phyloP scores from a whole-genome alignment of 2,113 vertebrate genomes.

The Python bivittatus region DNA sequence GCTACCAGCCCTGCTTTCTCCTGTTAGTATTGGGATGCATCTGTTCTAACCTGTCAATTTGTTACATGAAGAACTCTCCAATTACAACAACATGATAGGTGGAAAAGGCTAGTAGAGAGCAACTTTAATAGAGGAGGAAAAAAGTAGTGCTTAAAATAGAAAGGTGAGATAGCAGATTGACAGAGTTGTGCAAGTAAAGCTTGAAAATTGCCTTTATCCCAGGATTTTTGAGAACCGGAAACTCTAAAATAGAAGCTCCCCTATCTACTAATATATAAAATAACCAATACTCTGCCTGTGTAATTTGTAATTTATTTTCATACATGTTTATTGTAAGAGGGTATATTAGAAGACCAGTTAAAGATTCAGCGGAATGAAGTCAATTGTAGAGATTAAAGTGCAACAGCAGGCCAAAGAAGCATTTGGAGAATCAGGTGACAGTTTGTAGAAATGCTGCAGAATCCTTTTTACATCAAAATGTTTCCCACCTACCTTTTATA shows the following conservation, averaged over 20 bases:
- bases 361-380: background rate
- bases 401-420: background rate
- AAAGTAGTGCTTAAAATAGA: conserved; percentile 14
- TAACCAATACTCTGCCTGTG: background rate
- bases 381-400: background rate
- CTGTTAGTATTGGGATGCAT: conserved; percentile 11
- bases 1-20: background rate
- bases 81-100: background rate
- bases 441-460: background rate
- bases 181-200: background rate
- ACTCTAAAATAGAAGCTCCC: background rate
- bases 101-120: background rate
- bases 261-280: background rate
- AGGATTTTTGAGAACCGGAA: background rate
- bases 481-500: background rate
- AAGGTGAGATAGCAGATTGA: background rate
- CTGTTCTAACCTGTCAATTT: conserved; percentile 29
- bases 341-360: background rate
- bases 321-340: background rate
- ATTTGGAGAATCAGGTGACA: background rate
- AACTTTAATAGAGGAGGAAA: conserved; percentile 5
- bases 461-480: background rate
- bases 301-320: background rate
- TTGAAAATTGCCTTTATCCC: background rate
- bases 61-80: background rate